A percentile compares a stretch with the other conserved stretches of the same genome.
Evolutionary conservation across 2,113 vertebrate genomes (phyloP).

Genomic region (Oenanthe oenanthe): DNA sequence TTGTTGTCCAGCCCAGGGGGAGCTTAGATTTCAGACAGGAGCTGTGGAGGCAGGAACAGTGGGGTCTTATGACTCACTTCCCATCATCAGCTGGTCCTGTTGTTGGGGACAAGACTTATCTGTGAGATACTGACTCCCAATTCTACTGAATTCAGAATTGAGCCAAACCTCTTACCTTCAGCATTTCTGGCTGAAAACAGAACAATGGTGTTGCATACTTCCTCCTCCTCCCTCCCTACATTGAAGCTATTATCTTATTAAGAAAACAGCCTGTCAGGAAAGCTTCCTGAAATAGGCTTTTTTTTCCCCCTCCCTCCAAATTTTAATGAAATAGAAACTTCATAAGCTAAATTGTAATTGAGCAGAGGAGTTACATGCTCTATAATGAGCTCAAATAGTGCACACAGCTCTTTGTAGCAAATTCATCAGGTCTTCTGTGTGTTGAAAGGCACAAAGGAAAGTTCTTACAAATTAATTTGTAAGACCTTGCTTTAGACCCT

Average conservation of each 20-base stretch:
- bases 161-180: background rate
- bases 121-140: background rate
- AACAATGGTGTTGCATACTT: background rate
- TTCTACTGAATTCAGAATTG: background rate
- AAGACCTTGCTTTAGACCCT: background rate
- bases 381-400: background rate
- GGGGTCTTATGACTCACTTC: background rate
- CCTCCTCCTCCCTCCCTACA: background rate
- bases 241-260: background rate
- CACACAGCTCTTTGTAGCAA: background rate
- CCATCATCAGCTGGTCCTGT: background rate
- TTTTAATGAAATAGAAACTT: background rate
- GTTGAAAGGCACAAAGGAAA: background rate
- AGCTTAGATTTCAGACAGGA: background rate
- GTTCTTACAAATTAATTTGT: background rate
- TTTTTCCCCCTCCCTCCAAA: fast-evolving
- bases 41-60: background rate
- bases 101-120: background rate
- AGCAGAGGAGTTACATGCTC: background rate
- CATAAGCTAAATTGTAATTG: background rate
- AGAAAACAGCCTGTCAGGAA: background rate
- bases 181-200: background rate
- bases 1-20: background rate
- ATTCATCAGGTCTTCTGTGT: background rate
- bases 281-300: background rate